Base-by-base conservation (phyloP, 1,140 invertebrate genomes). In the Drosophila punjabiensis region DNA sequence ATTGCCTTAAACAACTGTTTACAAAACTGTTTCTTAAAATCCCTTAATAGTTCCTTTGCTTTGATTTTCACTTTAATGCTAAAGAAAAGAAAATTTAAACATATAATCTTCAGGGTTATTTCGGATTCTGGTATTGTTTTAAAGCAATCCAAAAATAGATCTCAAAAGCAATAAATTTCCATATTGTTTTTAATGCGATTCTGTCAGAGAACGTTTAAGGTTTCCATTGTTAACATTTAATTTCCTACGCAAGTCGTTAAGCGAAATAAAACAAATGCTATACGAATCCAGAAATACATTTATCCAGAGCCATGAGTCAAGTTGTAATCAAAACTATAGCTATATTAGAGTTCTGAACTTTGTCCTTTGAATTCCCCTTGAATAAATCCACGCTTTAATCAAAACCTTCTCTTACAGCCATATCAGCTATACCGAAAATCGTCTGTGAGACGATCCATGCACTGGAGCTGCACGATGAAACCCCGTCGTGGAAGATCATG, bases 401-500 rank as follows among this genome's bases (percentile, higher is more conserved):
- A 3, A 24, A 11, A 39, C 3, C 5, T 35, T 52, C 10, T 6
- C 7, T 94, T 94, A n/a, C 94, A 98, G 98, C 97, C 77, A 98
- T 98, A 94, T 97, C 97, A 93, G 97, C 97, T 84, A 98, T 98
- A 83, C 98, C 98, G 81, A 97, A 97, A 95, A 98, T 98, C 95
- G 97, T 98, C 93, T 98, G 98, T 95, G 98, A 98, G 94, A 98
- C 98, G 85, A 98, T 98, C 89, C 97, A 98, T 95, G 97, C 97
- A 66, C 94, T 98, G 94, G 97, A 98, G 94, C 94, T 98, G 90
- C 97, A 98, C 94, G 97, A 98, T 97, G 97, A 98, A 94, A 97
- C 97, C 91, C 97, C 97, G 84, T 98, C 97, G 94, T 98, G 98
- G 98, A 98, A 98, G 94, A 98, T 98, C 95, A 98, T 98, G 97